Percentiles rank a stretch among this genome's conserved stretches.
These are phyloP conservation scores for Oreotrochilus melanogaster DNA, from an alignment of 2,113 vertebrate genomes.

Conservation along the genomic window DNA sequence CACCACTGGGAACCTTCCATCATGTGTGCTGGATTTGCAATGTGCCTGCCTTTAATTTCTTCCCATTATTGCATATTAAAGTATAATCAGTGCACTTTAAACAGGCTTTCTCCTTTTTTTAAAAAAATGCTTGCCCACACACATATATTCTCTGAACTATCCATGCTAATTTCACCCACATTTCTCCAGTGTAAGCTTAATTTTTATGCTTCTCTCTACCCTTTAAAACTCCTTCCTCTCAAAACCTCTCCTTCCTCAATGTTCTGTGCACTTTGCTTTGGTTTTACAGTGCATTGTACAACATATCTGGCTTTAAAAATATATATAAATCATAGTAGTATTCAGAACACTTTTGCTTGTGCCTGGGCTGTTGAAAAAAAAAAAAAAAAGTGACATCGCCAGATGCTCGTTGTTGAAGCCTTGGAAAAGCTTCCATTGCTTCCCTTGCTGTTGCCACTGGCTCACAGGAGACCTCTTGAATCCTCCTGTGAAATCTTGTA, in stretches of 20 bases:
- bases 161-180: fast-evolving
- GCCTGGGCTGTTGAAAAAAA: neutral
- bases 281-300: neutral
- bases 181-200: neutral
- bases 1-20: neutral
- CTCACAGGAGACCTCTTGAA: neutral
- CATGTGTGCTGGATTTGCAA: neutral
- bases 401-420: neutral
- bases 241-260: neutral
- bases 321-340: neutral
- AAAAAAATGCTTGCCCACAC: neutral
- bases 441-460: neutral
- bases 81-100: neutral
- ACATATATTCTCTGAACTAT: neutral
- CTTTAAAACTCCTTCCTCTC: neutral
- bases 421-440: neutral
- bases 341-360: neutral
- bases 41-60: neutral
- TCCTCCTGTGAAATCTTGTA: neutral
- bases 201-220: neutral
- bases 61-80: neutral
- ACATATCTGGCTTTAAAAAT: neutral
- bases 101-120: neutral
- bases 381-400: neutral
- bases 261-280: neutral